Conservation (phyloP, 2,113 vertebrate species). For the Malurus melanocephalus region DNA sequence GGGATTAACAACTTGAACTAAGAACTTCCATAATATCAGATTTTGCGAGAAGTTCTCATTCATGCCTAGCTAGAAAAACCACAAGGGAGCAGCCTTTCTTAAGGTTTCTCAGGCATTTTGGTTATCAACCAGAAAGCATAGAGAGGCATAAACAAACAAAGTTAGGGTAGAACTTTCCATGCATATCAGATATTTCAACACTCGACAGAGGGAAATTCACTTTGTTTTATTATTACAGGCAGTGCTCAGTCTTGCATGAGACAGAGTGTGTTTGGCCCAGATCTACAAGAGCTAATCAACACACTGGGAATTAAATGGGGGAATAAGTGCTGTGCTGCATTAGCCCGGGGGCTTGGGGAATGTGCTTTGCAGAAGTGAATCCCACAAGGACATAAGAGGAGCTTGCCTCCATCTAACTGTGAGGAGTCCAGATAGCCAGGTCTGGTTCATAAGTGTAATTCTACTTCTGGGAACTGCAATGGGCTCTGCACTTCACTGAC, state of each 20-base stretch:
- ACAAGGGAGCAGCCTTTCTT: constrained; percentile 64
- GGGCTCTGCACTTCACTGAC: neutral
- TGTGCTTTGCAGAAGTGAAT: neutral
- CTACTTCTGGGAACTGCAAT: neutral
- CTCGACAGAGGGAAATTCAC: neutral
- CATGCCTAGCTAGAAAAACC: constrained; percentile 16
- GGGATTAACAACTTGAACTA: neutral
- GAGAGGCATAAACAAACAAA: neutral
- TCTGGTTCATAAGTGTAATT: neutral
- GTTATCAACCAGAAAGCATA: neutral
- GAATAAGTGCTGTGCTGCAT: neutral
- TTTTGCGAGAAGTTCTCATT: neutral
- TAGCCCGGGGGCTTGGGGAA: neutral
- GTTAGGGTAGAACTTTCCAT: neutral
- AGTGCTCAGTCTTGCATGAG: constrained; percentile 7
- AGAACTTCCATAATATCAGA: neutral
- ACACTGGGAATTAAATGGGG: neutral
- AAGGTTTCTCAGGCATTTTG: constrained; percentile 23
- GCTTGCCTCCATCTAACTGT: neutral
- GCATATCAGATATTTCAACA: neutral
- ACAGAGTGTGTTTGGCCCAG: neutral
- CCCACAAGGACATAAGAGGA: neutral
- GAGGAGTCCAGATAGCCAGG: neutral
- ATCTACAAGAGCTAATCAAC: constrained; percentile 11
- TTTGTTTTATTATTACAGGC: constrained; percentile 2